Evolutionary conservation across 2,113 vertebrate genomes (phyloP).

Genomic region (Nothocercus julius): DNA sequence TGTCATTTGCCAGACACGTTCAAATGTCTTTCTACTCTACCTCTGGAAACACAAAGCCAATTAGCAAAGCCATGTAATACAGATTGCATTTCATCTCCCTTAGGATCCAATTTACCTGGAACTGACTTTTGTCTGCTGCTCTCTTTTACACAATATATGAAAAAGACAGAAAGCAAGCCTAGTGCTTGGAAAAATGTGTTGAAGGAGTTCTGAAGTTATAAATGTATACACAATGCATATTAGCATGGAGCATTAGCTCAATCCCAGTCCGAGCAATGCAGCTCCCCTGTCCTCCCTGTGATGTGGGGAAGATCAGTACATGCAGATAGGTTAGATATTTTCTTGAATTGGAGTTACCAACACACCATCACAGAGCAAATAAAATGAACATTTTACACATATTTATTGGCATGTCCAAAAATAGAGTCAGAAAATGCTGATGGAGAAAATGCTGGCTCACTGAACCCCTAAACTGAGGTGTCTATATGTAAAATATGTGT

Average conservation of each 20-base stretch:
- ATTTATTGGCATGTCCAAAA: background rate
- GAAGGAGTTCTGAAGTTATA: background rate
- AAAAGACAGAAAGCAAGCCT: background rate
- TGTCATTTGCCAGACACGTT: background rate
- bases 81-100: background rate
- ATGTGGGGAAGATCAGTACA: background rate
- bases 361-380: background rate
- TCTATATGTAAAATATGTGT: accelerated
- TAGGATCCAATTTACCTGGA: background rate
- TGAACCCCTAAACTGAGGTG: background rate
- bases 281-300: background rate
- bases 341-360: background rate
- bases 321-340: background rate
- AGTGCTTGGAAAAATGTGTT: background rate
- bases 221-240: background rate
- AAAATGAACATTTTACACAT: background rate
- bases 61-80: background rate
- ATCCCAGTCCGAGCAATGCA: background rate
- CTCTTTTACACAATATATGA: background rate
- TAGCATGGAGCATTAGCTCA: background rate
- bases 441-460: background rate
- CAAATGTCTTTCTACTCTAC: background rate
- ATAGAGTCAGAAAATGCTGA: background rate
- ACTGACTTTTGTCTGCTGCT: background rate
- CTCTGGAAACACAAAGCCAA: background rate